Evolutionary conservation across 2,888 invertebrate genomes (phyloP).

Genomic region (Siphonodentalium dalli): DNA sequence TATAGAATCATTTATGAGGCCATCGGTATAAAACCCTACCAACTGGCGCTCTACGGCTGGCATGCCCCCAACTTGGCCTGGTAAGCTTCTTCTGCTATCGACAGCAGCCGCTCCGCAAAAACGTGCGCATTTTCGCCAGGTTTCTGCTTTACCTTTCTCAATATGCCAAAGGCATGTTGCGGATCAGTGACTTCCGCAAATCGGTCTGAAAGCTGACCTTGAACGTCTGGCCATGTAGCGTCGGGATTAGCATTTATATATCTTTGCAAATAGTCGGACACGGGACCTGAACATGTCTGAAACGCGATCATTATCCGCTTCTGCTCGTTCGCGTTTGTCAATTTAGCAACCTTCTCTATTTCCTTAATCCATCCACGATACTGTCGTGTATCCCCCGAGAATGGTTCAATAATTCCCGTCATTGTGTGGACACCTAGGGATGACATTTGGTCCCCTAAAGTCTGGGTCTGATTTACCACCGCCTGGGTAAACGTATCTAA

Average conservation of each 20-base stretch:
- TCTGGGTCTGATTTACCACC: too few relatives aligned
- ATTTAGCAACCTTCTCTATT: constrained; percentile 14
- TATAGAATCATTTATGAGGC: constrained; percentile 9
- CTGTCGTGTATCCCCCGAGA: too few relatives aligned
- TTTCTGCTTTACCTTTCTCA: constrained; percentile 18
- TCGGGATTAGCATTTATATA: constrained; percentile 6
- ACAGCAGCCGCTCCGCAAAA: constrained; percentile 16
- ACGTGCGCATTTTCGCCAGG: constrained; percentile 13
- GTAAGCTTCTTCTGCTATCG: constrained; percentile 17
- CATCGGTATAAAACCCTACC: constrained; percentile 16
- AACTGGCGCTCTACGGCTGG: constrained; percentile 7
- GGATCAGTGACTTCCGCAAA: constrained; percentile 23
- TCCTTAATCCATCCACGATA: constrained; percentile 14
- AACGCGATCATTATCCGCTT: constrained; percentile 13
- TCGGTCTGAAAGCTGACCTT: not conserved
- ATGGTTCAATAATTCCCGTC: too few relatives aligned
- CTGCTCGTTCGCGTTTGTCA: not conserved
- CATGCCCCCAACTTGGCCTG: not conserved
- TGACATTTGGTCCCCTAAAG: too few relatives aligned
- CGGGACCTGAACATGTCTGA: constrained; percentile 14
- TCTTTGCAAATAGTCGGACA: constrained; percentile 16
- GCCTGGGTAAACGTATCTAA: too few relatives aligned
- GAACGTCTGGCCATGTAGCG: not conserved
- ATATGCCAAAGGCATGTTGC: constrained; percentile 17
- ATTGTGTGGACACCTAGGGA: too few relatives aligned